Percentiles rank a stretch among this genome's conserved stretches.
phyloP scores from a whole-genome alignment of 2,888 invertebrate genomes.

The Drosophila sordidula region DNA sequence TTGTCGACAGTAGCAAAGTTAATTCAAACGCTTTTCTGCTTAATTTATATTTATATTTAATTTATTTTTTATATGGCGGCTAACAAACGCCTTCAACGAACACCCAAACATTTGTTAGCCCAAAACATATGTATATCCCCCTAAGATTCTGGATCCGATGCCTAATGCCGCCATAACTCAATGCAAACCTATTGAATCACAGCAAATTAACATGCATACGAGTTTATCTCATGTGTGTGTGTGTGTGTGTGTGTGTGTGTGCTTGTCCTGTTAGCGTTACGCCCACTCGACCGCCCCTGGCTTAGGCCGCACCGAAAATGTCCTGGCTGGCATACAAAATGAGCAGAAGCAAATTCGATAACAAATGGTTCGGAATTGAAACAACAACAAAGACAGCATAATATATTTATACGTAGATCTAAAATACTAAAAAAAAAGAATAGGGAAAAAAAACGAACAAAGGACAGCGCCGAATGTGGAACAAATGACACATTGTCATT shows the following conservation, averaged over 20 bases:
- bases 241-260: conserved; percentile 9
- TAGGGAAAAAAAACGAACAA: conserved; percentile 41
- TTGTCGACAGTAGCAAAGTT: not conserved
- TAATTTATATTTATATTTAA: conserved; percentile 11
- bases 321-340: conserved; percentile 64
- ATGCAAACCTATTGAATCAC: conserved; percentile 76
- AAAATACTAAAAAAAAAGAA: conserved; percentile 20
- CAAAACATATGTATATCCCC: conserved; percentile 18
- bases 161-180: conserved; percentile 73
- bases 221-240: conserved; percentile 44
- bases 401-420: conserved; percentile 51
- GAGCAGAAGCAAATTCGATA: conserved; percentile 75
- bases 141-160: conserved; percentile 45
- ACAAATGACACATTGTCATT: conserved; percentile 78
- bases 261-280: conserved; percentile 36
- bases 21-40: not conserved
- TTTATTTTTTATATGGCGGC: not conserved
- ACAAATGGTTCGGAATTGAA: conserved; percentile 76
- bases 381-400: conserved; percentile 55
- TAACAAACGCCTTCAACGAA: conserved; percentile 14
- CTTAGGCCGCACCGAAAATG: conserved; percentile 22
- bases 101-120: conserved; percentile 34
- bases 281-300: conserved; percentile 27
- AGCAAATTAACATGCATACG: conserved; percentile 77
- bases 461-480: conserved; percentile 61